A percentile compares a stretch with the other conserved stretches of the same genome.
These are phyloP conservation scores for Cheilosia vernalis DNA, from an alignment of 2,888 invertebrate species.

Conservation along the genomic window DNA sequence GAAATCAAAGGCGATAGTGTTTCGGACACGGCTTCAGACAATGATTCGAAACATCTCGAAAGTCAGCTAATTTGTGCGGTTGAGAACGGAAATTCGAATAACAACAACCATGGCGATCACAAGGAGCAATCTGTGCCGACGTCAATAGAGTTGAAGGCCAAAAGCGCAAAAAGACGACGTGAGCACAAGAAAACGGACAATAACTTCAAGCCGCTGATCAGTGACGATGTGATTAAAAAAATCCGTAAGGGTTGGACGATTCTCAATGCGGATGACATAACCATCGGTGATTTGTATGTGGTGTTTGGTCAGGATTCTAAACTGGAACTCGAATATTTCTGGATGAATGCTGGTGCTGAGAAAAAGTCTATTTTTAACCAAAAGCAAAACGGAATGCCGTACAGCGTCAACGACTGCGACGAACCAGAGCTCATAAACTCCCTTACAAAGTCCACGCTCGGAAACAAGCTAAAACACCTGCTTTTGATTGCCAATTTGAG, in stretches of 20 bases:
- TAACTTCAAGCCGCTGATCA: slow-evolving; percentile 81
- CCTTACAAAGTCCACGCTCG: slow-evolving; percentile 78
- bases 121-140: slow-evolving; percentile 29
- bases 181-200: slow-evolving; percentile 64
- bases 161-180: slow-evolving; percentile 25
- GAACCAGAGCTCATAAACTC: slow-evolving; percentile 79
- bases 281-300: slow-evolving; percentile 94
- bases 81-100: slow-evolving; percentile 47
- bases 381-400: slow-evolving; percentile 78
- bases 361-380: slow-evolving; percentile 64
- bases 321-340: slow-evolving; percentile 91
- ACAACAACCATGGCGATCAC: slow-evolving; percentile 15
- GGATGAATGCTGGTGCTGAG: slow-evolving; percentile 85
- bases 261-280: slow-evolving; percentile 90
- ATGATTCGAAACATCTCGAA: slow-evolving; percentile 38
- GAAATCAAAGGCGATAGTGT: slow-evolving; percentile 46
- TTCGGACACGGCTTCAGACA: slow-evolving; percentile 39
- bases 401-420: slow-evolving; percentile 79
- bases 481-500: slow-evolving; percentile 82
- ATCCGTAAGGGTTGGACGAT: slow-evolving; percentile 90
- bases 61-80: background rate
- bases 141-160: slow-evolving; percentile 49
- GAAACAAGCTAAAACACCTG: slow-evolving; percentile 82
- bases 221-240: slow-evolving; percentile 81
- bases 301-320: slow-evolving; percentile 90